Base-by-base conservation (phyloP, 2,888 invertebrate genomes). In the Hyppa rectilinea region DNA sequence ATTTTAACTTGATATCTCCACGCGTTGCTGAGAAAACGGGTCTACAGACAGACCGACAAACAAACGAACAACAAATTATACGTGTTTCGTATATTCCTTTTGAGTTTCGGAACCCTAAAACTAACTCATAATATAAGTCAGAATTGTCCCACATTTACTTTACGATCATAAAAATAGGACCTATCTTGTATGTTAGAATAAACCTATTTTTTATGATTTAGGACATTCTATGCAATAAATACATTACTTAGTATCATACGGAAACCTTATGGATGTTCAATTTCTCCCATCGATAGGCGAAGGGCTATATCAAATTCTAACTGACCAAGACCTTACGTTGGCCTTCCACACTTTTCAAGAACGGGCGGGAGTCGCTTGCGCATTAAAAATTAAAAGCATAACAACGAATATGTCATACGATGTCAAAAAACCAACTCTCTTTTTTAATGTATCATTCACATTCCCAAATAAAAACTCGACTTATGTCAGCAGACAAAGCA, bases 401-500 rank as follows among this genome's bases (percentile, higher is more conserved):
- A 2, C 6, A 7, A 52, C 17, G 7, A 53, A 45, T 38, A 29
- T 29, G 40, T 64, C 29, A 40, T 9, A 26, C 4, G 20, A 52
- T 12, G 20, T 6, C 20, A 38, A 43, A 12, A 47, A 69, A 38
- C 23, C 1, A n/a, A 50, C 12, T 52, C 17, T 20, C 40, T 50
- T 31, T 43, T 31, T 26, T 36, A 61, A 12, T 26, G 34, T 58
- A 47, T 34, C 38, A n/a, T 2, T 14, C 17, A 40, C 26, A 45
- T 60, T 45, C 34, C n/a, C n/a, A 53, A 64, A 55, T 65, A 55
- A 34, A 49, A 76, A 38, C 40, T 55, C 20, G 20, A 36, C 70
- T n/a, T 55, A 49, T 31, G 55, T 23, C 70, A 76, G 23, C 43
- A 58, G 26, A 60, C 60, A 71, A 69, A 59, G 47, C 49, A 53